phyloP scores from a whole-genome alignment of 2,113 vertebrate species.

The Mugil cephalus region DNA sequence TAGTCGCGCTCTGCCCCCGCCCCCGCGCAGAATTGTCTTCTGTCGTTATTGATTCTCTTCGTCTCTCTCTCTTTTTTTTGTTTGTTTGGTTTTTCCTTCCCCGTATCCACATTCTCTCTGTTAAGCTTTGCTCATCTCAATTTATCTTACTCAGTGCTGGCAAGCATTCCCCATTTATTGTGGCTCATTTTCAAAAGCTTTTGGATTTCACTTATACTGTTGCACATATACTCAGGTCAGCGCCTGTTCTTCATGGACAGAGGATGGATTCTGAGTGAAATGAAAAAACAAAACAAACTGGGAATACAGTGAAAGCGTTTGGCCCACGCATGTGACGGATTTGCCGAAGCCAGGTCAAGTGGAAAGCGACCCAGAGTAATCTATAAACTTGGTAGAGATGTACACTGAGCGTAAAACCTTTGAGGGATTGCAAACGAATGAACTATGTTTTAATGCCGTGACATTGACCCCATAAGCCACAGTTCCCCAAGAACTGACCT shows the following conservation, averaged over 20 bases:
- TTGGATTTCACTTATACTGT: constrained; percentile 51
- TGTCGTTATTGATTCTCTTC: constrained; percentile 49
- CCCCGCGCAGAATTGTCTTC: constrained; percentile 32
- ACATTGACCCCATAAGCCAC: constrained; percentile 59
- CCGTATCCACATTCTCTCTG: constrained; percentile 38
- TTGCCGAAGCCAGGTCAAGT: constrained; percentile 56
- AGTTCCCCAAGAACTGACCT: constrained; percentile 57
- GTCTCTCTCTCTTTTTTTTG: constrained; percentile 17
- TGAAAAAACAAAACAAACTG: constrained; percentile 21
- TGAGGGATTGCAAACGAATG: constrained; percentile 51
- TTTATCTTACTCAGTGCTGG: constrained; percentile 58
- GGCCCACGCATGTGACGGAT: constrained; percentile 33
- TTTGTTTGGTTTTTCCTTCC: constrained; percentile 41
- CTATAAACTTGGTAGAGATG: constrained; percentile 52
- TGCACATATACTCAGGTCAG: constrained; percentile 38
- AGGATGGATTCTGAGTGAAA: constrained; percentile 3
- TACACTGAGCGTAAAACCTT: constrained; percentile 42
- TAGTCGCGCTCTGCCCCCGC: constrained; percentile 18
- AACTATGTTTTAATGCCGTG: constrained; percentile 45
- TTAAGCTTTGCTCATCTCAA: constrained; percentile 49
- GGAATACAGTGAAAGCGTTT: constrained; percentile 42
- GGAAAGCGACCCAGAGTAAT: constrained; percentile 45
- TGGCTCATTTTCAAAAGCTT: constrained; percentile 68
- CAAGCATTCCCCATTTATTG: constrained; percentile 41
- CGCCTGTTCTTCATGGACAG: constrained; percentile 22